A percentile compares a stretch with the other conserved stretches of the same genome.
Evolutionary conservation across 35 echinoderm and acorn worm genomes (phyloP).

Genomic region (Apostichopus californicus): DNA sequence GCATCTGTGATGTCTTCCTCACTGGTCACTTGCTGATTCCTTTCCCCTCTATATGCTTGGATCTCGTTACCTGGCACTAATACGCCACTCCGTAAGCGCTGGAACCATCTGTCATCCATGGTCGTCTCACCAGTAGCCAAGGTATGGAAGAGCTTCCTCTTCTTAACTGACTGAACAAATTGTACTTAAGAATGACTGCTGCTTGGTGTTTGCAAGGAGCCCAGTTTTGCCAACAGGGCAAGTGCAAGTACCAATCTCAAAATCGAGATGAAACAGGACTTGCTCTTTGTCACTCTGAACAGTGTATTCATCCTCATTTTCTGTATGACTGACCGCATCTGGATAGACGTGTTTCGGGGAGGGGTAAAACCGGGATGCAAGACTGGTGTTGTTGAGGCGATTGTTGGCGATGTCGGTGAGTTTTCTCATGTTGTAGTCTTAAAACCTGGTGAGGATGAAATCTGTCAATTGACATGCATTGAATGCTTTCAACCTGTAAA

Average conservation of each 20-base stretch:
- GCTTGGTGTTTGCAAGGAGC: conserved; percentile 67
- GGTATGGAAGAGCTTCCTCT: not conserved
- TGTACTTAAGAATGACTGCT: conserved; percentile 46
- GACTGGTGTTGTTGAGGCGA: not conserved
- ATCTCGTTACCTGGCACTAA: not conserved
- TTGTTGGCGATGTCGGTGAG: conserved; percentile 58
- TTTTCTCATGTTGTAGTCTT: conserved; percentile 52
- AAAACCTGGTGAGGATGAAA: conserved; percentile 64
- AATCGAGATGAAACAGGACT: conserved; percentile 23
- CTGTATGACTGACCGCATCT: not conserved
- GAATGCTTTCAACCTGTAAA: conserved; percentile 54
- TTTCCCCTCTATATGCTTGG: not conserved
- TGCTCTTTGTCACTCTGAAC: conserved; percentile 36
- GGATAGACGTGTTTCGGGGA: not conserved
- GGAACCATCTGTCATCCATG: conserved; percentile 23
- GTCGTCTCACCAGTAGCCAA: conserved; percentile 21
- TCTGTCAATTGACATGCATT: conserved; percentile 60
- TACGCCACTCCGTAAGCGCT: not conserved
- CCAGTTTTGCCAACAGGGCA: conserved; percentile 56
- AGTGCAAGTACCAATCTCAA: conserved; percentile 44
- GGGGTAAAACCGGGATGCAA: not conserved
- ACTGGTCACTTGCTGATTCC: not conserved
- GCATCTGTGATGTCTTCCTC: not conserved
- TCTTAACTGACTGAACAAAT: conserved; percentile 1
- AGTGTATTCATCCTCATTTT: not conserved